Evolutionary conservation across 1,140 invertebrate species (phyloP), one percentile per base, ranked within the genome.

Genomic region (Panulirus ornatus): DNA sequence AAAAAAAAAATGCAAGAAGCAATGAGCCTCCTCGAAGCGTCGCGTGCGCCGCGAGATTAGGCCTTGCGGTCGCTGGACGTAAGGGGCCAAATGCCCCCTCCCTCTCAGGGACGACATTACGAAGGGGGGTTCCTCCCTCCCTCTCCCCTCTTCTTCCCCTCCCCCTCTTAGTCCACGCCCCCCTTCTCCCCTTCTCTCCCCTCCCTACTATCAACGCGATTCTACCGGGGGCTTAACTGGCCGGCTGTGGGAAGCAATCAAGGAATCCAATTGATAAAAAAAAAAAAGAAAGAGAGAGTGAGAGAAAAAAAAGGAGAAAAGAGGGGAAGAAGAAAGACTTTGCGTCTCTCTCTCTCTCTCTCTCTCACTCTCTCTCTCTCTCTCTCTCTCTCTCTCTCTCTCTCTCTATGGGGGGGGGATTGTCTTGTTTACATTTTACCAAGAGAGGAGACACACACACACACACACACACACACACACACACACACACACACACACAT

Each of bases 261-360:
- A 83, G 81, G 81, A 40, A 83, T 83, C 81, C 81, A 83, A 83
- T 83, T 83, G 81, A 83, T 83, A 54, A 83, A 83, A 63, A 83
- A 63, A n/a, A 83, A 83, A 30, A 3, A 14, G 58, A 2, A 34
- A 44, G 82, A 40, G 36, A 27, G 36, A 44, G 11, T 11, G 6
- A 47, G 44, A 30, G 44, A 42, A 51, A 14, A 47, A 75, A 75
- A 9, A 76, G n/a, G 27, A 82, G 27, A 58, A n/a, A 47, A 47
- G 44, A 47, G 22, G 22, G 54, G 22, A 1, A 82, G 36, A 38
- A 30, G 40, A 40, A 70, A 84, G 11, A 11, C 51, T n/a, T n/a
- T n/a, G n/a, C n/a, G n/a, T n/a, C n/a, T n/a, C n/a, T n/a, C n/a
- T n/a, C n/a, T n/a, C 22, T 22, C 22, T 58, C 22, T 58, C 51